A percentile compares a stretch with the other conserved stretches of the same genome.
Evolutionary conservation across 35 echinoderm and acorn worm genomes (phyloP).

Genomic region (Apostichopus californicus): DNA sequence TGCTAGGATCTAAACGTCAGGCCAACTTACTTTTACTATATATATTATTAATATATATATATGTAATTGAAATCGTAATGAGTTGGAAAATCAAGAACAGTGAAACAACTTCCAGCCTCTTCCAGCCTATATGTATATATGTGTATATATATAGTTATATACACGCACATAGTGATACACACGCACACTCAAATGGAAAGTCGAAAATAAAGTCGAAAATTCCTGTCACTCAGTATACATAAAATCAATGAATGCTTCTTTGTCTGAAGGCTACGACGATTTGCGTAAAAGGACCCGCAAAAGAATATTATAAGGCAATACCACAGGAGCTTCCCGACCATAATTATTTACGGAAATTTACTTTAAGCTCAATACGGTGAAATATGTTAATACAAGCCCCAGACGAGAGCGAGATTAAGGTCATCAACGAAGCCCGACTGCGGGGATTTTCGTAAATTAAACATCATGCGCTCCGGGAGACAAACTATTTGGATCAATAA

Average conservation of each 20-base stretch:
- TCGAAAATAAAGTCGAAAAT: not conserved
- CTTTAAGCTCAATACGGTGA: not conserved
- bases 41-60: no score
- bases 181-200: not conserved
- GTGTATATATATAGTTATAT: no score
- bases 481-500: conserved; percentile 3
- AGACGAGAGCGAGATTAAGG: conserved; percentile 8
- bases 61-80: no score
- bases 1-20: no score
- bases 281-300: not conserved
- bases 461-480: not conserved
- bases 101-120: no score
- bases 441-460: conserved; percentile 2
- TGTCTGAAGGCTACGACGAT: conserved; percentile 1
- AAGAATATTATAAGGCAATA: not conserved
- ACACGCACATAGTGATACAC: no score
- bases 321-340: not conserved
- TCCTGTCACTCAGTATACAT: not conserved
- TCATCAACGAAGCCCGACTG: not conserved
- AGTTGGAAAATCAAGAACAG: no score
- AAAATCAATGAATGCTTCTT: conserved; percentile 3
- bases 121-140: no score
- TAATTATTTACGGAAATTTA: conserved; percentile 16
- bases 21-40: no score
- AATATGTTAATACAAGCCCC: not conserved